These are phyloP conservation scores for Dione juno DNA, from an alignment of 2,888 invertebrate genomes.

Conservation along the genomic window DNA sequence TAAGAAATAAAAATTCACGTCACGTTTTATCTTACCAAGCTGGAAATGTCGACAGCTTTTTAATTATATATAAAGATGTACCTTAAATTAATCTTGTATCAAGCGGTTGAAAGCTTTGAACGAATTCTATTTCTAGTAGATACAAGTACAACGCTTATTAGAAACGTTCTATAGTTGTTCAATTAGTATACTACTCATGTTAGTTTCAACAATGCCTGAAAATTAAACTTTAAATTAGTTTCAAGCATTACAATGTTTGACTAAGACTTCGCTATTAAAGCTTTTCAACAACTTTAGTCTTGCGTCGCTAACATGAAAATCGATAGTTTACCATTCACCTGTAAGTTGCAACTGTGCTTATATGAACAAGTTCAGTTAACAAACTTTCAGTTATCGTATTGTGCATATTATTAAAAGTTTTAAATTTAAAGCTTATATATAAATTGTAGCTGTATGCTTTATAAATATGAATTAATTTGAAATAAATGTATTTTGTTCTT, in stretches of 20 bases:
- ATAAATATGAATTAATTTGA: no score
- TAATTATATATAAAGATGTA: no score
- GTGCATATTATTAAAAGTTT: background rate
- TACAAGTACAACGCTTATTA: background rate
- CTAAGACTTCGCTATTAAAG: constrained; percentile 21
- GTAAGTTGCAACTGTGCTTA: constrained; percentile 6
- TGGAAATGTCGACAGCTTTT: no score
- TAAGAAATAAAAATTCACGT: no score
- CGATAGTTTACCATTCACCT: constrained; percentile 17
- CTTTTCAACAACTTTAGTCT: constrained; percentile 22
- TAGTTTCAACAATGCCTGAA: constrained; percentile 18
- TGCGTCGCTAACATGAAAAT: constrained; percentile 15
- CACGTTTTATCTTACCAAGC: no score
- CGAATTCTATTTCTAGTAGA: background rate
- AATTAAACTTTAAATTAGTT: constrained; percentile 26
- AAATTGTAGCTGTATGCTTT: background rate
- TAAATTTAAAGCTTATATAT: background rate
- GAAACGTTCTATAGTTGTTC: background rate
- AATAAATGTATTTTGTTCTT: background rate
- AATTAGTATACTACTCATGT: background rate
- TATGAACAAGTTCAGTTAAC: background rate
- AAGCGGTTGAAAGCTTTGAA: background rate
- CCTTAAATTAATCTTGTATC: background rate
- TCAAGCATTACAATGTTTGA: constrained; percentile 26
- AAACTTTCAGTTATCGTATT: background rate